phyloP scores from a whole-genome alignment of 1,140 invertebrate genomes.

The silkworm (Bombyx mori) region DNA sequence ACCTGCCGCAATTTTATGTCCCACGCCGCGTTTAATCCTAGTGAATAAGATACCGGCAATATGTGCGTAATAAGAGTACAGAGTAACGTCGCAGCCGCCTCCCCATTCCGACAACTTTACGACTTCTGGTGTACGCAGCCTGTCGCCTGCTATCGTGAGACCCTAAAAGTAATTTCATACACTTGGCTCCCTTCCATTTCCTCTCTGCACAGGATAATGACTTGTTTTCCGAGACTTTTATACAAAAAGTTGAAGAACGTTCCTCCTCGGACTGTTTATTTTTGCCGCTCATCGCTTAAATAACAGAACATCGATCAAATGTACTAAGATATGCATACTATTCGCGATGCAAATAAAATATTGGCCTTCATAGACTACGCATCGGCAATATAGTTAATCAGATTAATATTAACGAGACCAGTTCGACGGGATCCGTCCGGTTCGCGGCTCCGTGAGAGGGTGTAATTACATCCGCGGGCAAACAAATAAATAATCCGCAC shows the following conservation, averaged over 20 bases:
- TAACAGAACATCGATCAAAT: no score
- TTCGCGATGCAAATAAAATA: slow-evolving; percentile 3
- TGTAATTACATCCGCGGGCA: slow-evolving; percentile 50
- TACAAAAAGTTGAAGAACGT: no score
- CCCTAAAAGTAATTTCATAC: slow-evolving; percentile 12
- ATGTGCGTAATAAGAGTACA: slow-evolving; percentile 1
- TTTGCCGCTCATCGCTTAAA: no score
- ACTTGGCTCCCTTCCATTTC: slow-evolving; percentile 10
- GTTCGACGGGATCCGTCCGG: slow-evolving; percentile 31
- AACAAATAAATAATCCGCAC: slow-evolving; percentile 54
- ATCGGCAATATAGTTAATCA: slow-evolving; percentile 50
- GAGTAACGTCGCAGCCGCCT: no score
- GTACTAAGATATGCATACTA: no score
- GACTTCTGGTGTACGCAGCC: neutral
- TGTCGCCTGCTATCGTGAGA: no score
- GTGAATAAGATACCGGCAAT: slow-evolving; percentile 12
- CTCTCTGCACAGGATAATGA: slow-evolving; percentile 12
- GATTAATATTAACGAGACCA: slow-evolving; percentile 52
- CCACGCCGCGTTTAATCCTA: slow-evolving; percentile 7
- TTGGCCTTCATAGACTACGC: slow-evolving; percentile 11
- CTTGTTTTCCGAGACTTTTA: neutral
- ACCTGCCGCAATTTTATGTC: slow-evolving; percentile 18
- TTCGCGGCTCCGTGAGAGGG: slow-evolving; percentile 29
- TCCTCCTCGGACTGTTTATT: no score
- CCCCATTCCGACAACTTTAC: neutral